Conservation (phyloP, 2,888 invertebrate species). For the Dicyrtoma fusca region DNA sequence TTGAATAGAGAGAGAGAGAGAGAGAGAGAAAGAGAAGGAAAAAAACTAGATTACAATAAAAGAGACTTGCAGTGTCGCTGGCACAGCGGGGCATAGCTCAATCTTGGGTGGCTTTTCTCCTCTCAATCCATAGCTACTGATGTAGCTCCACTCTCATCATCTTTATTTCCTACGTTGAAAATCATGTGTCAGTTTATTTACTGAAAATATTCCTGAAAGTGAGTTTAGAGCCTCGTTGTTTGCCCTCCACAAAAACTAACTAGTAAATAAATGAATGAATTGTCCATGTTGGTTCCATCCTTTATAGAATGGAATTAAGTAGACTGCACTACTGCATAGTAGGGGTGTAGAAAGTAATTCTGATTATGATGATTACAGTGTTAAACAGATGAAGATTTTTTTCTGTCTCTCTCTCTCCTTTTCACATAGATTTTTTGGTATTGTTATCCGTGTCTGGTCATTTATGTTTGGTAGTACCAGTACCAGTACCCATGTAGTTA, state of each 20-base stretch:
- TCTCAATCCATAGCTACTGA: not conserved
- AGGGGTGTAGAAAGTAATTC: not conserved
- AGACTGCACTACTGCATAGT: too few relatives aligned
- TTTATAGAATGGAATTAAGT: not conserved
- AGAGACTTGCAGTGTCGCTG: constrained; percentile 14
- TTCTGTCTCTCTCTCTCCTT: not conserved
- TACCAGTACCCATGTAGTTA: too few relatives aligned
- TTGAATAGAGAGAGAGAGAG: constrained; percentile 9
- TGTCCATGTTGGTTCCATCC: not conserved
- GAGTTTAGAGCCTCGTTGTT: too few relatives aligned
- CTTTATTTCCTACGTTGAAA: not conserved
- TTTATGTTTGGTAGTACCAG: not conserved
- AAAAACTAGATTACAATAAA: constrained; percentile 27
- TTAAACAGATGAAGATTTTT: constrained; percentile 16
- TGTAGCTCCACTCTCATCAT: not conserved
- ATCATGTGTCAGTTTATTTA: not conserved
- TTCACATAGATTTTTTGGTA: not conserved
- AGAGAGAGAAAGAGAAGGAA: not conserved
- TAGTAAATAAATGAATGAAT: constrained; percentile 13
- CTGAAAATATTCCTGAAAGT: not conserved
- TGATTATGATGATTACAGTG: constrained; percentile 20
- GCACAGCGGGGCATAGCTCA: constrained; percentile 35
- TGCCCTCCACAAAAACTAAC: not conserved
- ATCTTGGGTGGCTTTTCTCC: constrained; percentile 31
- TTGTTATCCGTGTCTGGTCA: not conserved